Percentiles rank a stretch among this genome's conserved stretches.
Conservation (phyloP, 2,797 vertebrate species). For the Apodemus agrarius region DNA sequence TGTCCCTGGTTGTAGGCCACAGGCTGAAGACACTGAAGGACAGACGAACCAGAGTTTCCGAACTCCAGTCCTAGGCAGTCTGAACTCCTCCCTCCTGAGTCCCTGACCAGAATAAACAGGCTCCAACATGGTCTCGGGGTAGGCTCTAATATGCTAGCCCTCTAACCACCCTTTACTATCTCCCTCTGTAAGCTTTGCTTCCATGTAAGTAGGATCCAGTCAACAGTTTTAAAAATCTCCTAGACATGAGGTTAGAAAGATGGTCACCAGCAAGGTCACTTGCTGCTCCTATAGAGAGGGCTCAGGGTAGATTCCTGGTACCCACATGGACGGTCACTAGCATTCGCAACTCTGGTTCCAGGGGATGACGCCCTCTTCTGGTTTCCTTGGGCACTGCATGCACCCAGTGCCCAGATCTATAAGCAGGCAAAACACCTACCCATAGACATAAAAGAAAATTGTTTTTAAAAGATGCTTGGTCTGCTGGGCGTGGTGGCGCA, state of each 20-base stretch:
- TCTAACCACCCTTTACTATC: too few species aligned
- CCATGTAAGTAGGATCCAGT: conserved; percentile 32
- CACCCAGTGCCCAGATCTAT: background rate
- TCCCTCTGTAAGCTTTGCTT: background rate
- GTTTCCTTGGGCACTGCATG: background rate
- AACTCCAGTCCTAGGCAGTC: background rate
- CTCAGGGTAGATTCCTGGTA: background rate
- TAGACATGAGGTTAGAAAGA: background rate
- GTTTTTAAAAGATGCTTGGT: background rate
- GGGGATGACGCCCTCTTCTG: background rate
- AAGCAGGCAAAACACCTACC: background rate
- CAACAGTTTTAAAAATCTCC: conserved; percentile 35
- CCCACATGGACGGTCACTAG: background rate
- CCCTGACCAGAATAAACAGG: background rate
- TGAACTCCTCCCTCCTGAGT: background rate
- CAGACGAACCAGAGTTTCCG: background rate
- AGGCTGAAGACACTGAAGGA: background rate
- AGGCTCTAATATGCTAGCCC: background rate
- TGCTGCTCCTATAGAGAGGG: background rate
- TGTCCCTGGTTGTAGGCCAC: background rate
- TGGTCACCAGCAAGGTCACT: background rate
- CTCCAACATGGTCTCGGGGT: background rate
- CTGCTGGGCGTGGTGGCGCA: too few species aligned
- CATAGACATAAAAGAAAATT: background rate
- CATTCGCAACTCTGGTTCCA: background rate